Base-by-base conservation (phyloP, 2,888 invertebrate genomes). In the Meta bourneti region DNA sequence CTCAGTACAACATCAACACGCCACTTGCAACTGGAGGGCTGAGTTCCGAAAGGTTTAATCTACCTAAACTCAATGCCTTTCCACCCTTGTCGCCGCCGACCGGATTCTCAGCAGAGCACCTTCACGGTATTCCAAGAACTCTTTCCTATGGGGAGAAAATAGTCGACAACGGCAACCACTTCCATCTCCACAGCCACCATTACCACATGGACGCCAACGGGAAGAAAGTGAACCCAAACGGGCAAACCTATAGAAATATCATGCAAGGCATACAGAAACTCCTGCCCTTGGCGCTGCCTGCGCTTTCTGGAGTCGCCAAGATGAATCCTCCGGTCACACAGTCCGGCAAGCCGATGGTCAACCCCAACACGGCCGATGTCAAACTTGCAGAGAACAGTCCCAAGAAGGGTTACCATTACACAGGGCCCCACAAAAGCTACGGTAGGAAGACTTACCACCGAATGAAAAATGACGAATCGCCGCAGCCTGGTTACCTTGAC, bases 321-420 rank as follows among this genome's bases (percentile, higher is more conserved):
- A 6, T 16, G 6, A 72, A 72, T 9, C 20, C 9, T 9, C 54
- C 11, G 8, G 54, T 1, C 13, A 51, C 19, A 13, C 34, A 7
- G 61, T 13, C 16, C 61, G 61, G 61, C 61, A 61, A 61, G 61
- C 61, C 61, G 13, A 61, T 61, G 61, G 16, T 61, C 13, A 16
- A 61, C 11, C 61, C 61, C 11, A 9, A 5, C 61, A 72, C 20
- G 9, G n/a, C 84, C 0, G 84, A 84, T 8, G 84, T 75, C 8
- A 74, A 74, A 61, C 74, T 84, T 5, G 84, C 84, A 0, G n/a
- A 54, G 9, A 19, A 61, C 52, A 20, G 54, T 0, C 48, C 69
- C 34, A 88, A 87, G 54, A 77, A 72, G 19, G 87, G 91, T 0
- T 91, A 91, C 20, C 91, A 91, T 74, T 91, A 91, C 61, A 91